A percentile compares a stretch with the other conserved stretches of the same genome.
Conservation (phyloP, 2,113 vertebrate genomes). For the Grallaria varia region DNA sequence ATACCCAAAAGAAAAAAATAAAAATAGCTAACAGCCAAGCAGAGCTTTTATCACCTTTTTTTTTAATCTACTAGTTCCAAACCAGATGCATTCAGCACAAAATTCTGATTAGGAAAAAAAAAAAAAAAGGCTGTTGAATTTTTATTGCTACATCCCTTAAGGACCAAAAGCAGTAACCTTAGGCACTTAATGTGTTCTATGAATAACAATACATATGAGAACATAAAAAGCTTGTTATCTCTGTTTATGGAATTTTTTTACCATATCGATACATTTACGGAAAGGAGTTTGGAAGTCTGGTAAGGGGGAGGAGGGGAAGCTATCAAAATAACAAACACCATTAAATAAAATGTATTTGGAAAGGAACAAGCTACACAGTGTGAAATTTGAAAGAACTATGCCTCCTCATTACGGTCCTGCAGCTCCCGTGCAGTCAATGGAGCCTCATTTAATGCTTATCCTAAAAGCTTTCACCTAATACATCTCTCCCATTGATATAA, state of each 20-base stretch:
- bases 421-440: neutral
- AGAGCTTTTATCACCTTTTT: slow-evolving; percentile 8
- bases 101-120: slow-evolving; percentile 44
- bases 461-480: neutral
- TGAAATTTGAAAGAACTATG: neutral
- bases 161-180: neutral
- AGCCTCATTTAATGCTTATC: neutral
- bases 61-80: slow-evolving; percentile 36
- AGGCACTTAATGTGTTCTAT: slow-evolving; percentile 37
- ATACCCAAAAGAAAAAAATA: neutral
- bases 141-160: slow-evolving; percentile 43
- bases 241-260: slow-evolving; percentile 30
- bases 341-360: slow-evolving; percentile 27
- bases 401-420: neutral
- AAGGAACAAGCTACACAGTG: neutral
- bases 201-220: slow-evolving; percentile 35
- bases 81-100: neutral
- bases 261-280: neutral
- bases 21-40: neutral
- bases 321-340: slow-evolving; percentile 10
- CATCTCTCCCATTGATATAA: neutral
- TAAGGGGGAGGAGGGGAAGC: neutral
- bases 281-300: neutral
- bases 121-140: slow-evolving; percentile 16
- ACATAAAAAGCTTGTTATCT: slow-evolving; percentile 51